phyloP scores from a whole-genome alignment of 2,113 vertebrate genomes.

The Peromyscus maniculatus region DNA sequence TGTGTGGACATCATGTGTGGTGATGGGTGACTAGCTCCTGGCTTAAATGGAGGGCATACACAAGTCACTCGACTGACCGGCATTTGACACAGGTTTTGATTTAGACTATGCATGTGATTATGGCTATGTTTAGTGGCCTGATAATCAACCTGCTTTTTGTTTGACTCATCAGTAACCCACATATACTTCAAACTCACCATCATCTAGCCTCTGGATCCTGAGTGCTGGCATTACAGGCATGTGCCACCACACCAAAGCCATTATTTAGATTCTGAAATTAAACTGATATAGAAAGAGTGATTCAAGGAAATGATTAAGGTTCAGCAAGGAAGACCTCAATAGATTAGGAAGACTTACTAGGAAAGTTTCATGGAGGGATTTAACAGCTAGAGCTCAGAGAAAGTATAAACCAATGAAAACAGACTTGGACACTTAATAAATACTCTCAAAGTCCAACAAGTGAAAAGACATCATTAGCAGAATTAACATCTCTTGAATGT shows the following conservation, averaged over 20 bases:
- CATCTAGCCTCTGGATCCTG: not conserved
- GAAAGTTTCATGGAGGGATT: not conserved
- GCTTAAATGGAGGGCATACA: not conserved
- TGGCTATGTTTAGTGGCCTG: not conserved
- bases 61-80: not conserved
- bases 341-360: not conserved
- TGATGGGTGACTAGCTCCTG: not conserved
- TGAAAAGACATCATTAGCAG: not conserved
- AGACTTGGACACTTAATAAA: not conserved
- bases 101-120: not conserved
- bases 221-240: not conserved
- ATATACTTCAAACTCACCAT: not conserved
- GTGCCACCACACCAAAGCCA: not conserved
- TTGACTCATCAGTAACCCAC: not conserved
- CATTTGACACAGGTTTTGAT: not conserved
- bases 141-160: not conserved
- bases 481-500: not conserved
- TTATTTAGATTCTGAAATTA: slow-evolving; percentile 13
- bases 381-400: not conserved
- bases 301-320: not conserved
- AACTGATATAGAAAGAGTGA: not conserved
- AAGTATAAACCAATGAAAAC: slow-evolving; percentile 15
- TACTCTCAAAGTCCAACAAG: not conserved
- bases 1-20: too few species aligned
- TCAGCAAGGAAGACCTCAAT: not conserved